Conservation (phyloP, 2,888 invertebrate species). For the Caenorhabditis virilis region DNA sequence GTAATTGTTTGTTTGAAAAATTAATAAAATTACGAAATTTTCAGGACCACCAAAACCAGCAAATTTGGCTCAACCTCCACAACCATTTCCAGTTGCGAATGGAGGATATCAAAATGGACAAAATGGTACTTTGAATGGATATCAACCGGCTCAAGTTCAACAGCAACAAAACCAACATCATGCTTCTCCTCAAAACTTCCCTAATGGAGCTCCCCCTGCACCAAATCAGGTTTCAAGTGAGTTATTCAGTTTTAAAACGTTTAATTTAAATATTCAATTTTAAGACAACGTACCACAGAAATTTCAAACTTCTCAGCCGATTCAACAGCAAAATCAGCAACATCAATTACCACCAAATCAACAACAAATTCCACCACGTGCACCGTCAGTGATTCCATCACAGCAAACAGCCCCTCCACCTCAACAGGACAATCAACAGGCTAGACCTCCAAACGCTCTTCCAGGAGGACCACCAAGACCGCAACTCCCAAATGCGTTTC, state of each 20-base stretch:
- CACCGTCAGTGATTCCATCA: slow-evolving; percentile 3
- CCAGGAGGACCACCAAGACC: slow-evolving; percentile 4
- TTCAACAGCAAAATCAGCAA: not conserved
- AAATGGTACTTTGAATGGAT: no score
- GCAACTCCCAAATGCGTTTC: slow-evolving; percentile 5
- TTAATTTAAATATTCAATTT: no score
- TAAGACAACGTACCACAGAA: no score
- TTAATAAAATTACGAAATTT: not conserved
- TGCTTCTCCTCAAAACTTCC: not conserved
- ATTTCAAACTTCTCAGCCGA: not conserved
- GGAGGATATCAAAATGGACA: no score
- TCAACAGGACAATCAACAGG: not conserved
- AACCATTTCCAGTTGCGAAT: no score
- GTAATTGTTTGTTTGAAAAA: slow-evolving; percentile 8
- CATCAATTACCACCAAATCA: slow-evolving; percentile 2
- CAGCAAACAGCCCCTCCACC: slow-evolving; percentile 3
- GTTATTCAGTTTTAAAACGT: no score
- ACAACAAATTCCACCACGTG: slow-evolving; percentile 8
- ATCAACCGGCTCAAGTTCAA: not conserved
- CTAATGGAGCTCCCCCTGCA: not conserved
- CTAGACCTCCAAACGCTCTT: not conserved
- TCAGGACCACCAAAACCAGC: not conserved
- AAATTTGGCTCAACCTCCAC: not conserved
- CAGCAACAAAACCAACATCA: slow-evolving; percentile 7
- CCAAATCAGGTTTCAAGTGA: no score